A percentile compares a stretch with the other conserved stretches of the same genome.
These are phyloP conservation scores for Melinopterus prodromus DNA, from an alignment of 2,888 invertebrate genomes.

Conservation along the genomic window DNA sequence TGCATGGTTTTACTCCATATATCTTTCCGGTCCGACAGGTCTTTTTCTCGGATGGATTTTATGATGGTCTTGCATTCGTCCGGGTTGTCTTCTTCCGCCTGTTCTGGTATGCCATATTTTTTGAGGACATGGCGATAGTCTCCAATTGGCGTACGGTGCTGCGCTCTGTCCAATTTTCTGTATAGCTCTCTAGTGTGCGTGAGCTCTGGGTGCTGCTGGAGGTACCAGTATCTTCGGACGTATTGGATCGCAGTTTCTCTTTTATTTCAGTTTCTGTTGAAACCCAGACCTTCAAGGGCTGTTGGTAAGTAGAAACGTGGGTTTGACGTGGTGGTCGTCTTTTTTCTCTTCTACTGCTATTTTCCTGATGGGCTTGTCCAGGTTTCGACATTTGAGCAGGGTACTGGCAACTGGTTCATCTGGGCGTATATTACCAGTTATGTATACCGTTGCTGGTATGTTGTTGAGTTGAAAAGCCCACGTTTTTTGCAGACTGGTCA, in stretches of 20 bases:
- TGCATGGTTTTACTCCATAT: constrained; percentile 39
- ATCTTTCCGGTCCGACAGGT: background rate
- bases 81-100: background rate
- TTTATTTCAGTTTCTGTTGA: constrained; percentile 6
- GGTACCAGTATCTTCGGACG: constrained; percentile 24
- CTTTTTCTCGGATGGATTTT: background rate
- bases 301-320: background rate
- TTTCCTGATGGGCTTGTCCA: no score
- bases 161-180: constrained; percentile 26
- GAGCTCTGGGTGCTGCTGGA: constrained; percentile 20
- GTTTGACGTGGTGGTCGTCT: constrained; percentile 25
- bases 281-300: no score
- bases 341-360: background rate
- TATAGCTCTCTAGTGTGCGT: background rate
- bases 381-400: background rate
- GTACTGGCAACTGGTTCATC: background rate
- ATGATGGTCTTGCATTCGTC: background rate
- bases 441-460: background rate
- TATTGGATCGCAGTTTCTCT: constrained; percentile 13
- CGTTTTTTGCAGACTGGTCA: background rate
- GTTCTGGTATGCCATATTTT: background rate
- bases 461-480: constrained; percentile 9
- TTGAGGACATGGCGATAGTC: constrained; percentile 16
- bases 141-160: no score
- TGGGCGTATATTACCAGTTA: background rate